Percentiles rank a stretch among this genome's conserved stretches.
phyloP scores from a whole-genome alignment of 1,140 invertebrate genomes.

The Drosophila erecta region DNA sequence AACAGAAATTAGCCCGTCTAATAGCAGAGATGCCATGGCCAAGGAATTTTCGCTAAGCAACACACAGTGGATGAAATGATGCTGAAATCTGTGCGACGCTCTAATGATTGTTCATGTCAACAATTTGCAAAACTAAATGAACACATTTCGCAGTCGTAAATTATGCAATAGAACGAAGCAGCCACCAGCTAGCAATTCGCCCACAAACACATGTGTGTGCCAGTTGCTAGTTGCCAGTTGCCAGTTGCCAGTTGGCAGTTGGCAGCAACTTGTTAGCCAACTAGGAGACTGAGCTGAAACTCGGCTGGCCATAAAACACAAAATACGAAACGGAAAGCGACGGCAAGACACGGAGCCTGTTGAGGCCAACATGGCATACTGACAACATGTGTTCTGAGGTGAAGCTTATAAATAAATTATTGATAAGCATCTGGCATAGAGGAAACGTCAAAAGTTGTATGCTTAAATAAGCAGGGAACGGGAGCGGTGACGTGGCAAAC shows the following conservation, averaged over 20 bases:
- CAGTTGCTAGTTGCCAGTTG: constrained; percentile 4
- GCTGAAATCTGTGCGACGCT: constrained; percentile 75
- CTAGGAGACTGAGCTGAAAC: constrained; percentile 56
- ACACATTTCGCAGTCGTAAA: constrained; percentile 82
- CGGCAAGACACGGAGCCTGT: constrained; percentile 1
- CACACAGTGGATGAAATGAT: constrained; percentile 34
- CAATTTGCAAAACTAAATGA: constrained; percentile 83
- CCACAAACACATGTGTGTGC: constrained; percentile 14
- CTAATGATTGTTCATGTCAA: constrained; percentile 83
- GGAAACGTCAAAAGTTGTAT: constrained; percentile 81
- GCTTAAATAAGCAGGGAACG: constrained; percentile 65
- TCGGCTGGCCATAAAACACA: constrained; percentile 63
- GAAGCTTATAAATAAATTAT: constrained; percentile 83
- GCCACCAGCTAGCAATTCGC: constrained; percentile 20
- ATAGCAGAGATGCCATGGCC: constrained; percentile 25
- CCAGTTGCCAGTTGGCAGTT: constrained; percentile 11
- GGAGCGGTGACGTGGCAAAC: constrained; percentile 17
- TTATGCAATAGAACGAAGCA: constrained; percentile 64
- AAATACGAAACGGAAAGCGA: constrained; percentile 28
- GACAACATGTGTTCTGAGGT: constrained; percentile 82
- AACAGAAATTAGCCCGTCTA: constrained; percentile 35
- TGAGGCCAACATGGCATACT: constrained; percentile 64
- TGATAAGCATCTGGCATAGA: constrained; percentile 82
- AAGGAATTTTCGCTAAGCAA: constrained; percentile 15
- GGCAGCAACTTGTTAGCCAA: constrained; percentile 75